Evolutionary conservation across 2,797 vertebrate genomes (phyloP), one percentile per base, ranked within the genome.

Genomic region (Octomys mimax): DNA sequence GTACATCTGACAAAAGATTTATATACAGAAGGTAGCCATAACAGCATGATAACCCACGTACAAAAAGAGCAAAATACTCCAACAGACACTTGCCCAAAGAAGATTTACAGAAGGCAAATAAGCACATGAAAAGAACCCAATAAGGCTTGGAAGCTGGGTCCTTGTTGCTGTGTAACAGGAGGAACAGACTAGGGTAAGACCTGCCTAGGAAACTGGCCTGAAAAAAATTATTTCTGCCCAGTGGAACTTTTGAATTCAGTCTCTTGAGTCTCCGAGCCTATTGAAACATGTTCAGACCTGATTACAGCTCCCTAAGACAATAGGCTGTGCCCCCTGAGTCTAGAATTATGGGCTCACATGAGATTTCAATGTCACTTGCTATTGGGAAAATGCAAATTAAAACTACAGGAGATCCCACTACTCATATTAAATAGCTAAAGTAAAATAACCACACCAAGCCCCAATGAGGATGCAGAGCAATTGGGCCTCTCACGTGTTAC

Each of bases 1-100:
- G 42, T 42, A 26, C 8, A 87, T 42, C 24, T 82, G n/a, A 90
- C 70, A 87, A 84, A 92, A 73, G 70, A 26, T n/a, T 46, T 94
- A 6, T 33, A 80, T 39, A 42, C 18, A 62, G 21, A 88, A 79
- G 42, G 89, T 24, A 61, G 6, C 36, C 78, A 39, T 8, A 86
- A 61, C 11, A 42, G 18, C 42, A 82, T 73, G n/a, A 92, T 61
- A 91, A 39, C 11, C 59, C 59, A 91, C 61, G 18, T 52, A 14
- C 80, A 96, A 75, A 92, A 22, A 2, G 54, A 54, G 42, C 33
- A 31, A 80, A 73, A 7, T 39, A 66, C 21, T 52, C 26, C 3
- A 46, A 86, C 0, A 14, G 31, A 86, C 33, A 92, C 24, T 86
- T 46, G 4, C 57, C 59, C 26, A 57, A 57, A 52, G 75, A 77